A percentile compares a stretch with the other conserved stretches of the same genome.
Conservation (phyloP, 2,888 invertebrate species). For the Criorhina ranunculi region DNA sequence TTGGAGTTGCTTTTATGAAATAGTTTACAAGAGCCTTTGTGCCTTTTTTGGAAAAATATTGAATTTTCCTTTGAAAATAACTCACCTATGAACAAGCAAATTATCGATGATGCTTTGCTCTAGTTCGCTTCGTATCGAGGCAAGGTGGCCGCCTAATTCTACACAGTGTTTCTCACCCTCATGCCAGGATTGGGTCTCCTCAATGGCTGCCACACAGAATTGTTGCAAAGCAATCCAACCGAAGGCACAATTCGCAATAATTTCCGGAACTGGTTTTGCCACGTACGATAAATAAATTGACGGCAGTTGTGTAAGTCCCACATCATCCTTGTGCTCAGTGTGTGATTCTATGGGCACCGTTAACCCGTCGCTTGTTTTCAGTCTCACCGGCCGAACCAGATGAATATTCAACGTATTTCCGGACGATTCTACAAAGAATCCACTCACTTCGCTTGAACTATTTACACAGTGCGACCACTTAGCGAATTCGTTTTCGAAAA, state of each 20-base stretch:
- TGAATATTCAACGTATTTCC: conserved; percentile 80
- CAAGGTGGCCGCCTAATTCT: conserved; percentile 88
- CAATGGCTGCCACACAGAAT: conserved; percentile 88
- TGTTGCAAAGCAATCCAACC: conserved; percentile 89
- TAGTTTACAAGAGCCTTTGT: conserved; percentile 1
- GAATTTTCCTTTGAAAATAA: neutral
- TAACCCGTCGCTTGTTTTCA: conserved; percentile 40
- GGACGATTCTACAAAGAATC: conserved; percentile 79
- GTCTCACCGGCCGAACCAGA: conserved; percentile 75
- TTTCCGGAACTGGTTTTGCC: conserved; percentile 87
- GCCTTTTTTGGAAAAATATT: neutral
- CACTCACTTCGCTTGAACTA: conserved; percentile 77
- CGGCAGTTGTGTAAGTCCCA: conserved; percentile 81
- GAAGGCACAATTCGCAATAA: conserved; percentile 89
- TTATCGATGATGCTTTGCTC: conserved; percentile 88
- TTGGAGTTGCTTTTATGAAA: neutral
- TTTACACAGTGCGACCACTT: conserved; percentile 81
- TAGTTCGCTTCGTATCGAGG: conserved; percentile 87
- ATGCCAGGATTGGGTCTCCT: conserved; percentile 87
- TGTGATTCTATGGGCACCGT: neutral
- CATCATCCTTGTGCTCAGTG: neutral
- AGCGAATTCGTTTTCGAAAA: conserved; percentile 79
- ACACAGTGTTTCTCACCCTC: conserved; percentile 89
- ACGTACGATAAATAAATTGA: conserved; percentile 88
- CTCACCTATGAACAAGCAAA: conserved; percentile 88